These are phyloP conservation scores for Onchidella celtica DNA, from an alignment of 2,888 invertebrate genomes.

Conservation along the genomic window DNA sequence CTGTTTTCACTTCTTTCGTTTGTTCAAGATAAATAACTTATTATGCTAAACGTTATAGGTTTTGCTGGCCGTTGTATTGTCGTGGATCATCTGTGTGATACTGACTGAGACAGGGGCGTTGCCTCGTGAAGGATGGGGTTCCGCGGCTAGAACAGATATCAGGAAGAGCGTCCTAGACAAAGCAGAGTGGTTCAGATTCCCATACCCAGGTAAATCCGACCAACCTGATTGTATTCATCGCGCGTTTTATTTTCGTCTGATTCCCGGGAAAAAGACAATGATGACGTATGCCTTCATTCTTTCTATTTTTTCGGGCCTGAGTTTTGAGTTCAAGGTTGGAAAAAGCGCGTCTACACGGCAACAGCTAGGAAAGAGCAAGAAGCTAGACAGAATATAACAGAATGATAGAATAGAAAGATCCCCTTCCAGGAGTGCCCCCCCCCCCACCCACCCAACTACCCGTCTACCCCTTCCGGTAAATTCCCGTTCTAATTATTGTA, in stretches of 20 bases:
- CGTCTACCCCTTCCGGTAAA: no score
- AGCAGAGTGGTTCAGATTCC: slow-evolving; percentile 78
- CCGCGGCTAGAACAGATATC: slow-evolving; percentile 77
- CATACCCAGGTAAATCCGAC: slow-evolving; percentile 85
- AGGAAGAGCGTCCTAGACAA: slow-evolving; percentile 64
- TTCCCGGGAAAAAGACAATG: neutral
- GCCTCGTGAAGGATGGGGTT: slow-evolving; percentile 78
- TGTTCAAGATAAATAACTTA: no score
- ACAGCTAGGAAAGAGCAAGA: no score
- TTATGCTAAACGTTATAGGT: slow-evolving; percentile 61
- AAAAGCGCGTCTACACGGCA: no score
- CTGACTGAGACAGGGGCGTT: slow-evolving; percentile 78
- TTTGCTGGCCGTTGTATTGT: slow-evolving; percentile 68
- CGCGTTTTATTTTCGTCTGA: neutral
- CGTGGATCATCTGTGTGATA: slow-evolving; percentile 77
- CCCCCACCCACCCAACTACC: no score
- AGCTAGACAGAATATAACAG: no score
- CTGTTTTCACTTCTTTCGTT: neutral
- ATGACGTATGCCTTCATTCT: neutral
- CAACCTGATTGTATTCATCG: neutral
- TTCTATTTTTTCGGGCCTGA: neutral
- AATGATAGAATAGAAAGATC: no score
- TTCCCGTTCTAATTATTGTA: no score
- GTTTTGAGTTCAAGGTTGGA: no score
- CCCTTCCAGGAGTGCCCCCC: no score